A percentile compares a stretch with the other conserved stretches of the same genome.
Conservation (phyloP, 1,140 invertebrate species). For the Bombus ignitus region DNA sequence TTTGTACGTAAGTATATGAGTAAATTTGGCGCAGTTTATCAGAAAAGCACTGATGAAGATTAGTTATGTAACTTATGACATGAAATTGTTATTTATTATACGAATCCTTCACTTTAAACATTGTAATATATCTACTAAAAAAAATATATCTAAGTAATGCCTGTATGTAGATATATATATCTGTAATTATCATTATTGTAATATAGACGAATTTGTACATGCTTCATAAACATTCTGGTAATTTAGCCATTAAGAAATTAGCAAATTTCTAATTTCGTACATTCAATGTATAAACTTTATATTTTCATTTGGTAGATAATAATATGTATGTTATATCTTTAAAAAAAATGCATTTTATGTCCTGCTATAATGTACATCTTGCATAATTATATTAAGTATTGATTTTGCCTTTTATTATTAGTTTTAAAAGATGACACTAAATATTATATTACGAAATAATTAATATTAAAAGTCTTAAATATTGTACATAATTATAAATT, state of each 20-base stretch:
- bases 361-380: conserved; percentile 41
- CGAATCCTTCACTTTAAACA: conserved; percentile 61
- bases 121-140: conserved; percentile 54
- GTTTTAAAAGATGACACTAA: conserved; percentile 27
- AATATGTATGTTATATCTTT: conserved; percentile 54
- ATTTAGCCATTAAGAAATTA: conserved; percentile 56
- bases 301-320: conserved; percentile 53
- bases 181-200: conserved; percentile 71
- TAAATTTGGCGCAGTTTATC: conserved; percentile 91
- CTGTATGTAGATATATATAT: conserved; percentile 73
- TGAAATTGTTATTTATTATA: conserved; percentile 74
- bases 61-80: conserved; percentile 70
- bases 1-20: conserved; percentile 98
- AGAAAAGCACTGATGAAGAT: conserved; percentile 85
- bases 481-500: conserved; percentile 58
- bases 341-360: conserved; percentile 60
- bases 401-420: conserved; percentile 21
- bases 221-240: conserved; percentile 63
- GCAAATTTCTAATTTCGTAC: conserved; percentile 62
- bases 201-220: conserved; percentile 72
- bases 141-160: conserved; percentile 55
- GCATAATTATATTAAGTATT: conserved; percentile 41
- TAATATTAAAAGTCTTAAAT: conserved; percentile 21
- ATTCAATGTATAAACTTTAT: conserved; percentile 55
- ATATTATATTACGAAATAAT: conserved; percentile 45